Conservation (phyloP, 2,888 invertebrate genomes). For the Boloria selene region DNA sequence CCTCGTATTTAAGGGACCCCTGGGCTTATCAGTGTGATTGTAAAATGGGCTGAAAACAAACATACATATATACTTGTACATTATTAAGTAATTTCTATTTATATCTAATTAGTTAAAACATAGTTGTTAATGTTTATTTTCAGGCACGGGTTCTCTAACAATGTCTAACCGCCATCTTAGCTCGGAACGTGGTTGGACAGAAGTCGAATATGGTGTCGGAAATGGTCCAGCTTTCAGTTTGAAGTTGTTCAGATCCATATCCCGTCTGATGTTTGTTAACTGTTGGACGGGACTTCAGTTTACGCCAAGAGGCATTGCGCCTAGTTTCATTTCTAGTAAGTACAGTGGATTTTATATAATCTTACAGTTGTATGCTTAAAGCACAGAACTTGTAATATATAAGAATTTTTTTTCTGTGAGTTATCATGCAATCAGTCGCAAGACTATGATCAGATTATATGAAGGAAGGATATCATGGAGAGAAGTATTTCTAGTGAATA, state of each 20-base stretch:
- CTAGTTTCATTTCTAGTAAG: constrained; percentile 90
- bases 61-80: no score
- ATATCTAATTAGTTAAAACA: not conserved
- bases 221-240: constrained; percentile 90
- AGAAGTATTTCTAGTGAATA: no score
- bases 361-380: not conserved
- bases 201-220: constrained; percentile 92
- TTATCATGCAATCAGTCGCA: no score
- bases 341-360: constrained; percentile 28
- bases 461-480: no score
- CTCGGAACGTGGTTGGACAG: constrained; percentile 93
- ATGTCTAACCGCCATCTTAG: constrained; percentile 89
- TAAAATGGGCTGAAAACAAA: no score
- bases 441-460: no score
- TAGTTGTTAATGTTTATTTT: constrained; percentile 33
- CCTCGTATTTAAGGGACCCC: no score
- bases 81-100: no score
- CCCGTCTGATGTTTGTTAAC: constrained; percentile 88
- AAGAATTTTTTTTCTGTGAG: no score
- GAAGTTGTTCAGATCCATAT: constrained; percentile 89
- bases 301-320: constrained; percentile 88
- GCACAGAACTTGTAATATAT: no score
- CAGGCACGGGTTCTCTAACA: constrained; percentile 89
- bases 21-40: no score
- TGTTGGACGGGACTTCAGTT: constrained; percentile 89